Evolutionary conservation across 1,140 invertebrate species (phyloP), one percentile per base, ranked within the genome.

Genomic region (Cydia amplana): DNA sequence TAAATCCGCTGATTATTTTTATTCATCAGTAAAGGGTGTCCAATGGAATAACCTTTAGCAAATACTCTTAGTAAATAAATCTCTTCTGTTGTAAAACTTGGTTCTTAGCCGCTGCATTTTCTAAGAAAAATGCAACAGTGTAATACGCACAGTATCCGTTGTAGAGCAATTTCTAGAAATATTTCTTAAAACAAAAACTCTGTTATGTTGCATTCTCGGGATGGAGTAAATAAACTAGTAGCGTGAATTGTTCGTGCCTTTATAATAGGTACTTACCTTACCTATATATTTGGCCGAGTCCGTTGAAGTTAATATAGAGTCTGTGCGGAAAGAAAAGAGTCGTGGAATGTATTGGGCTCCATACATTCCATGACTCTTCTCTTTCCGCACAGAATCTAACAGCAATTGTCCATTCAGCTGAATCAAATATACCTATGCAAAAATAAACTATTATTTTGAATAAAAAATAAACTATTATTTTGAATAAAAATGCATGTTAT

Each of bases 121-220:
- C 65, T 70, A 36, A 70, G 65, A 70, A 70, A 70, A 40, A 14
- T 43, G 65, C 32, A 70, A 70, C 65, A 70, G 28, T 70, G 64
- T 67, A 23, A 25, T 0, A n/a, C 49, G 4, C 16, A 67, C 14
- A 14, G 25, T n/a, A 16, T 3, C 5, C 28, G 28, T 70, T 70
- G 28, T 70, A 9, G 7, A 70, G 36, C 65, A 40, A 36, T 70
- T 70, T 5, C 65, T 20, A 67, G 64, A 67, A 67, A 32, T 32
- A 67, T 67, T 70, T 18, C 0, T 36, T 5, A 32, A 28, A 65
- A 70, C 65, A 70, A 70, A 36, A 70, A n/a, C 65, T n/a, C 16
- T 70, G 65, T 70, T 70, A 36, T 70, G 36, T 70, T 70, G 36
- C 65, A 70, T 70, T 70, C 65, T 40, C 32, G 65, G 65, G 65